phyloP scores from a whole-genome alignment of 64 coral and sea anemone species.

The Montipora cactus region DNA sequence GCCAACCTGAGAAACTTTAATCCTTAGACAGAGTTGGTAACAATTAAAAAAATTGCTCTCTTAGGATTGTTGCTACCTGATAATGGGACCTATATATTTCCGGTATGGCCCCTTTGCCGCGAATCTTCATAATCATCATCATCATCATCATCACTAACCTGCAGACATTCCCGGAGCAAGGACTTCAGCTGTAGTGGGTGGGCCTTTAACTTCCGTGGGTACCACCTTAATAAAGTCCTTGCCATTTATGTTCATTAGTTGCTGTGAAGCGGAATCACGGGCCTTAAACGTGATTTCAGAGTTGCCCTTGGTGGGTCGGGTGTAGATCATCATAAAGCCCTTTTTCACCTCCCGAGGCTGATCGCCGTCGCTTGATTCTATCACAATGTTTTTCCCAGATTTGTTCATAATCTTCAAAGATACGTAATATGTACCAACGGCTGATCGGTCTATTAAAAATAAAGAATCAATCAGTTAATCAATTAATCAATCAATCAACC shows the following conservation, averaged over 20 bases:
- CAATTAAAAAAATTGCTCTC: too few species aligned
- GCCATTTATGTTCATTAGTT: slow-evolving; percentile 67
- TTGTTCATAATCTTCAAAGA: slow-evolving; percentile 79
- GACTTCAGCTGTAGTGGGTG: slow-evolving; percentile 48
- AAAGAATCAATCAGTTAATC: background rate
- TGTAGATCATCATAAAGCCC: slow-evolving; percentile 28
- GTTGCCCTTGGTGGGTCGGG: slow-evolving; percentile 65
- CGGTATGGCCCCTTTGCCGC: too few species aligned
- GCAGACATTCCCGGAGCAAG: slow-evolving; percentile 46
- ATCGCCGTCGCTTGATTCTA: slow-evolving; percentile 66
- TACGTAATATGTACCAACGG: slow-evolving; percentile 60
- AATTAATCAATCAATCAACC: background rate
- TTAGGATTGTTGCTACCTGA: too few species aligned
- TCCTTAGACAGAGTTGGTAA: too few species aligned
- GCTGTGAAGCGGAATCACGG: slow-evolving; percentile 39
- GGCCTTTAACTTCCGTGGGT: slow-evolving; percentile 54
- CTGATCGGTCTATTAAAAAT: slow-evolving; percentile 1
- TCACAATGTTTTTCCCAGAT: slow-evolving; percentile 61
- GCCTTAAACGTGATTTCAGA: slow-evolving; percentile 54
- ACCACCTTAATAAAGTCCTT: slow-evolving; percentile 28
- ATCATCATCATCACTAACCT: slow-evolving; percentile 33
- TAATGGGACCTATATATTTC: too few species aligned
- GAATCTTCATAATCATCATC: too few species aligned
- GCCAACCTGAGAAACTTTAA: too few species aligned
- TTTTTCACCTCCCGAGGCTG: slow-evolving; percentile 56